A percentile compares a stretch with the other conserved stretches of the same genome.
Evolutionary conservation across 2,888 invertebrate species (phyloP).

Genomic region (Cheilosia vernalis): DNA sequence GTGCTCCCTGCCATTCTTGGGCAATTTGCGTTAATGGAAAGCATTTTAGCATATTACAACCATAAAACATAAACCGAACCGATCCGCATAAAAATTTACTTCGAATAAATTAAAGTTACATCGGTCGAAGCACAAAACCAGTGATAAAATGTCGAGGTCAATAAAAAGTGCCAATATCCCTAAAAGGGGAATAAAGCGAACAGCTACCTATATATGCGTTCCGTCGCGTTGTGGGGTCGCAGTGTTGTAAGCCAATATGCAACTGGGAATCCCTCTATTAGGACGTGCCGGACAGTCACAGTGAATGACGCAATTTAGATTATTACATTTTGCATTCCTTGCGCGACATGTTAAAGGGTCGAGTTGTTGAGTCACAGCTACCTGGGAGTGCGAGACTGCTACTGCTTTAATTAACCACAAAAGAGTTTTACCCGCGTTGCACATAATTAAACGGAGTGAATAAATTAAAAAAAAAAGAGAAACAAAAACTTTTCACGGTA

Average conservation of each 20-base stretch:
- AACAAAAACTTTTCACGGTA: constrained; percentile 5
- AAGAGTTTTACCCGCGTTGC: constrained; percentile 34
- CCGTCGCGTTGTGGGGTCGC: neutral
- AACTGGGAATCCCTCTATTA: constrained; percentile 28
- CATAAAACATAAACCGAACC: constrained; percentile 73
- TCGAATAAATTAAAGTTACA: constrained; percentile 71
- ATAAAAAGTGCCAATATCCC: constrained; percentile 72
- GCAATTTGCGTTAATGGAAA: constrained; percentile 75
- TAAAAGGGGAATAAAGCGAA: constrained; percentile 72
- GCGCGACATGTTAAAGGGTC: neutral
- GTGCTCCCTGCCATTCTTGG: constrained; percentile 31
- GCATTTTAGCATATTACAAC: constrained; percentile 74
- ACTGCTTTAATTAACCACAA: constrained; percentile 54
- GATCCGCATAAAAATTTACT: constrained; percentile 69
- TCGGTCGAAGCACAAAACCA: constrained; percentile 1
- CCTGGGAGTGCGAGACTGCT: constrained; percentile 19
- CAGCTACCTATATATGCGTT: neutral
- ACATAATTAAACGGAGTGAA: constrained; percentile 37
- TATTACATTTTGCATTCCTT: constrained; percentile 43
- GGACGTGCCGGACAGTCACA: constrained; percentile 40
- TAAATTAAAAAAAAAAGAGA: constrained; percentile 29
- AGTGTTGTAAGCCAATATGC: constrained; percentile 12
- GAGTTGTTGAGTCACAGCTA: neutral
- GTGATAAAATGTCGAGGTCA: constrained; percentile 66
- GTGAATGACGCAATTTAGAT: constrained; percentile 60